These are phyloP conservation scores for Lepisosteus oculatus DNA, from an alignment of 2,113 vertebrate genomes.

Conservation along the genomic window DNA sequence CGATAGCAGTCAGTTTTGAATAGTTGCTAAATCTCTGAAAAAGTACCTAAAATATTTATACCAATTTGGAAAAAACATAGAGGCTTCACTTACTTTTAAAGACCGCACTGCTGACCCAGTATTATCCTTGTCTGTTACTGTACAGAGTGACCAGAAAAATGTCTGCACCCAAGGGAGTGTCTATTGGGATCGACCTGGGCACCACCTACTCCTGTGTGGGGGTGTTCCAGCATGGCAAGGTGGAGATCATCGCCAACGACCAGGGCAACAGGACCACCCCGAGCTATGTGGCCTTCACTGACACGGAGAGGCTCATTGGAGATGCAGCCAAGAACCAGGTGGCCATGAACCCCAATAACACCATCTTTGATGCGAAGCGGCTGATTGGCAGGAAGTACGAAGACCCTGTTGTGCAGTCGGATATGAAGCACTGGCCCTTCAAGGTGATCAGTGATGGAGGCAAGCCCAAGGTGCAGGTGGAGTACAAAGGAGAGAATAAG, in stretches of 20 bases:
- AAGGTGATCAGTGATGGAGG: slow-evolving; percentile 26
- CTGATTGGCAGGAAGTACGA: slow-evolving; percentile 30
- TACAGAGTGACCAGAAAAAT: neutral
- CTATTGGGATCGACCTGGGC: slow-evolving; percentile 19
- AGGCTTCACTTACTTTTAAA: too few species aligned
- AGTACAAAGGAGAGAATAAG: slow-evolving; percentile 30
- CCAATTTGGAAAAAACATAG: too few species aligned
- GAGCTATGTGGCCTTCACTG: slow-evolving; percentile 75
- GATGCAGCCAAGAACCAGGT: slow-evolving; percentile 75
- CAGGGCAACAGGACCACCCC: slow-evolving; percentile 74
- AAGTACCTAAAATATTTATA: too few species aligned
- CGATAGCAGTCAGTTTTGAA: too few species aligned
- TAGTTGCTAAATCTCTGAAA: too few species aligned
- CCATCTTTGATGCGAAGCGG: slow-evolving; percentile 63
- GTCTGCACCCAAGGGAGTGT: slow-evolving; percentile 19
- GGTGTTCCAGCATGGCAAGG: slow-evolving; percentile 93
- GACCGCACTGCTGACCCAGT: too few species aligned
- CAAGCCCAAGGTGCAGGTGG: slow-evolving; percentile 30
- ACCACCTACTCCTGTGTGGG: too few species aligned
- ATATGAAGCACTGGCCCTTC: slow-evolving; percentile 37
- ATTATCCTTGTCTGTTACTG: too few species aligned
- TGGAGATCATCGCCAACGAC: slow-evolving; percentile 96
- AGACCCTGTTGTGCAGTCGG: slow-evolving; percentile 23
- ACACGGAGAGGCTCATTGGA: slow-evolving; percentile 64
- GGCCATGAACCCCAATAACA: slow-evolving; percentile 80